Base-by-base conservation (phyloP, 2,113 vertebrate species). In the Syngnathus floridae region DNA sequence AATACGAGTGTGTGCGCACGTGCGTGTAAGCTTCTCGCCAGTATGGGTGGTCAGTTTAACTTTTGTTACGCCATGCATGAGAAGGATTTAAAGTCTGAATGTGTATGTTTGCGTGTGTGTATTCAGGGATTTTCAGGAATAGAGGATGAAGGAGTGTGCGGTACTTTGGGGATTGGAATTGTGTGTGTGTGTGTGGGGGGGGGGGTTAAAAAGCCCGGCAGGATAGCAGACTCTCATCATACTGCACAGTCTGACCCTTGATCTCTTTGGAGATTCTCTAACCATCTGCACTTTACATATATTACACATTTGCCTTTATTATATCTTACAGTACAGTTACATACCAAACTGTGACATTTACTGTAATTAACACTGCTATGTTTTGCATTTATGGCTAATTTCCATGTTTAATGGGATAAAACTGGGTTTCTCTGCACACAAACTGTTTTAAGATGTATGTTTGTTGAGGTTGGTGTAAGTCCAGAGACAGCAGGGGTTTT, bases 31-130 rank as follows among this genome's bases (percentile, higher is more conserved):
- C 36, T 57, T 69, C 62, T 60, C 60, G 2, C 49, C 59, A 48
- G 35, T 37, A 40, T 49, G 38, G 19, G 35, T 48, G 59, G 41
- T 45, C 55, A 31, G 49, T 65, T 71, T 78, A 77, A 69, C 57
- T 79, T 31, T 82, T 71, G 49, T 52, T 16, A 60, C 65, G 59
- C 48, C 46, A 41, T 76, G 68, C 72, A 76, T 73, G 74, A 78
- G 64, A 52, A 69, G 59, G 62, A 77, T 72, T 67, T 72, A 64
- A n/a, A 17, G 43, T 56, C 13, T 19, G 35, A 40, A 54, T 66
- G 63, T 40, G 38, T 59, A 48, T 43, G 54, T 72, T 48, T 70
- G 40, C 61, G 61, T 65, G 43, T 58, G 68, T 65, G 65, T 69
- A 48, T 63, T 79, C 21, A 41, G 48, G 49, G 65, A 43, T 64